Evolutionary conservation across 2,888 invertebrate genomes (phyloP).

Genomic region (Dryobota labecula): DNA sequence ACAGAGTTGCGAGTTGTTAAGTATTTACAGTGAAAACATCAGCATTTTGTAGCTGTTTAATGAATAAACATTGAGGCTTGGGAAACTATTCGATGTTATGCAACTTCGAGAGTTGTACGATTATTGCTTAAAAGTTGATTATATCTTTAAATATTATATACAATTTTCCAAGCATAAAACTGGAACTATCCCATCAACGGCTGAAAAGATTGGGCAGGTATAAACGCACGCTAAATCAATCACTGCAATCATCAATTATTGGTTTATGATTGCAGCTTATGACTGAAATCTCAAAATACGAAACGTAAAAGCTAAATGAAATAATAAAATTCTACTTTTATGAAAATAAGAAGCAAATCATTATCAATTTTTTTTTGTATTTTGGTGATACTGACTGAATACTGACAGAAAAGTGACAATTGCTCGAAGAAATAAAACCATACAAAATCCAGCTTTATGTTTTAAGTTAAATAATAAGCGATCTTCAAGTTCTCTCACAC

Average conservation of each 20-base stretch:
- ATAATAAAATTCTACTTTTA: too few species aligned
- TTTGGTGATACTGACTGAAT: neutral
- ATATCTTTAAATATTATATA: neutral
- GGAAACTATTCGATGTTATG: slow-evolving; percentile 37
- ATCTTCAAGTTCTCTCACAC: slow-evolving; percentile 29
- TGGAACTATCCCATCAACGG: too few species aligned
- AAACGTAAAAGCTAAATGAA: neutral
- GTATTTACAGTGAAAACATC: slow-evolving; percentile 76
- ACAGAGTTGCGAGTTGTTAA: slow-evolving; percentile 71
- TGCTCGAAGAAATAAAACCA: neutral
- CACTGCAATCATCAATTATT: neutral
- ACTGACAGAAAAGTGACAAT: neutral
- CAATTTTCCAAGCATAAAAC: neutral
- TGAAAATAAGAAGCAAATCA: neutral
- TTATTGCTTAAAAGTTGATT: slow-evolving; percentile 1
- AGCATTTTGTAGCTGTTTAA: slow-evolving; percentile 58
- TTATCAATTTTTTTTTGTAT: neutral
- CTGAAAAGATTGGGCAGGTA: neutral
- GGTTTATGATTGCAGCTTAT: neutral
- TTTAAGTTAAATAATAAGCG: neutral
- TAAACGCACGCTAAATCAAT: too few species aligned
- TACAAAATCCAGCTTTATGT: neutral
- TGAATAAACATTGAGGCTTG: slow-evolving; percentile 64
- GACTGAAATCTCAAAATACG: neutral
- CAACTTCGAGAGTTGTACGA: slow-evolving; percentile 10